A percentile compares a stretch with the other conserved stretches of the same genome.
Conservation (phyloP, 2,797 vertebrate genomes). For the Parauchenoglanis punctatus region DNA sequence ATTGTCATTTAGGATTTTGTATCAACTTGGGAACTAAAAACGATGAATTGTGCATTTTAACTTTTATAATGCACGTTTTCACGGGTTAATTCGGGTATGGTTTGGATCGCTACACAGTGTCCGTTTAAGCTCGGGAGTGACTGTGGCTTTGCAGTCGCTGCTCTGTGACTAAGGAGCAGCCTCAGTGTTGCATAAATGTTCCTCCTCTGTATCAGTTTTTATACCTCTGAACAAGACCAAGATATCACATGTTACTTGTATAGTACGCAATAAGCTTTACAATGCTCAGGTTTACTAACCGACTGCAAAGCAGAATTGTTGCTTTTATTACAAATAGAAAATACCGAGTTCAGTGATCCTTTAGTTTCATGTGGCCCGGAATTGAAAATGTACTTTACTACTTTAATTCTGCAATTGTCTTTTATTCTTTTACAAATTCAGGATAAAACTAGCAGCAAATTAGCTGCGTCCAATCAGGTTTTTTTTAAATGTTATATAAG, state of each 20-base stretch:
- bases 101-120: background rate
- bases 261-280: background rate
- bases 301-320: background rate
- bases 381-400: background rate
- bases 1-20: background rate
- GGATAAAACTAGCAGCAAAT: background rate
- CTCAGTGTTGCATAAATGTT: background rate
- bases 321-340: background rate
- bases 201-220: background rate
- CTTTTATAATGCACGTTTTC: background rate
- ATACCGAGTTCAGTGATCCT: background rate
- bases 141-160: background rate
- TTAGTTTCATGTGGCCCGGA: background rate
- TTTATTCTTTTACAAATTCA: background rate
- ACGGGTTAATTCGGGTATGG: background rate
- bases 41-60: background rate
- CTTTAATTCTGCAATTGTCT: background rate
- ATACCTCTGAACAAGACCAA: background rate
- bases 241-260: background rate
- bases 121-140: background rate
- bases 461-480: background rate
- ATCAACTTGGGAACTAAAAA: background rate
- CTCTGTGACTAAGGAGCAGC: background rate
- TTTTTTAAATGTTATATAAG: background rate
- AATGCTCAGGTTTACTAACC: background rate